Conservation (phyloP, 2,113 vertebrate species). For the Stictonetta naevosa region DNA sequence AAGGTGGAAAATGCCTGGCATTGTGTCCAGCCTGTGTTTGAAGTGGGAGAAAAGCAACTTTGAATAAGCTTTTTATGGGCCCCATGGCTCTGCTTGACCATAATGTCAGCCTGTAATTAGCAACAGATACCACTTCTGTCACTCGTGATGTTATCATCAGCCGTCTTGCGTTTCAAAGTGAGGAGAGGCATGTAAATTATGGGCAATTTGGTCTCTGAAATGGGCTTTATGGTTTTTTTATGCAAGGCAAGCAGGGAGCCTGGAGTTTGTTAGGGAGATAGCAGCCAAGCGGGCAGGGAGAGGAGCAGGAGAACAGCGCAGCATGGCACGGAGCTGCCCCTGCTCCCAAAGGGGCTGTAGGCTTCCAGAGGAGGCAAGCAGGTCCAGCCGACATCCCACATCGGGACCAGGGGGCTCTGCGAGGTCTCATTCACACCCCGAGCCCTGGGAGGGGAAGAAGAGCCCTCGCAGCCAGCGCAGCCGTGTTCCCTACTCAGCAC, state of each 20-base stretch:
- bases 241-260: neutral
- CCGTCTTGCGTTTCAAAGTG: conserved; percentile 74
- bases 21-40: conserved; percentile 66
- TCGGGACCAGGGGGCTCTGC: neutral
- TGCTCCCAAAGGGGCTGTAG: no score
- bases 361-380: neutral
- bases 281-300: neutral
- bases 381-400: neutral
- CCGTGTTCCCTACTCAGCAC: neutral
- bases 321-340: fast-evolving
- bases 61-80: conserved; percentile 70
- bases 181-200: conserved; percentile 75
- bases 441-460: neutral
- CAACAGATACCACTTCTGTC: conserved; percentile 75
- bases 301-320: neutral
- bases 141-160: conserved; percentile 74
- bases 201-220: conserved; percentile 69
- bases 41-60: conserved; percentile 56
- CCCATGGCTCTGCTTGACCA: conserved; percentile 64
- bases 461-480: fast-evolving
- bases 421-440: fast-evolving
- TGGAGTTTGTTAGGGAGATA: conserved; percentile 42
- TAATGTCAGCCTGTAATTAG: conserved; percentile 74
- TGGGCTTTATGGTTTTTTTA: conserved; percentile 49
- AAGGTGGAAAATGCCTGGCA: conserved; percentile 58